These are phyloP conservation scores for Wasmannia auropunctata DNA, from an alignment of 1,140 invertebrate genomes.

Conservation along the genomic window DNA sequence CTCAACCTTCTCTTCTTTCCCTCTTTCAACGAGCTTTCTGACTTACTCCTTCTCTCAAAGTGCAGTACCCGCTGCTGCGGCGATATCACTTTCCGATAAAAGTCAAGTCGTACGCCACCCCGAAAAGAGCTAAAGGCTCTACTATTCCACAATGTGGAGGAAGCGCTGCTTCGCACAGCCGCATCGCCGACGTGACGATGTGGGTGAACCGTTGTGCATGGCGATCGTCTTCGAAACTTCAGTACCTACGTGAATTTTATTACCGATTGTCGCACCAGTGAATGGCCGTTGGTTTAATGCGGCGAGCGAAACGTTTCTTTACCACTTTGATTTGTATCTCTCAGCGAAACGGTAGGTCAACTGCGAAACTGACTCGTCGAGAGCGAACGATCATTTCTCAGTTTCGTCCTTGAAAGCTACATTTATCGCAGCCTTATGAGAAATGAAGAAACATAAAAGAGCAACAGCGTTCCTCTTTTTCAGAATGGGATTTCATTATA, in stretches of 20 bases:
- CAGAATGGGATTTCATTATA: not conserved
- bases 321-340: conserved; percentile 27
- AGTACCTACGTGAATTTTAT: conserved; percentile 52
- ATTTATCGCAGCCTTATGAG: not conserved
- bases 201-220: conserved; percentile 36
- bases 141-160: not conserved
- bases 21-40: conserved; percentile 45
- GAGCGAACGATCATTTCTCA: conserved; percentile 4
- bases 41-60: conserved; percentile 54
- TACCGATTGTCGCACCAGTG: conserved; percentile 42
- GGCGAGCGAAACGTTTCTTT: conserved; percentile 29
- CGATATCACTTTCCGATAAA: conserved; percentile 75
- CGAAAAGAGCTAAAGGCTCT: conserved; percentile 53
- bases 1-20: not conserved
- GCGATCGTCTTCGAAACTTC: conserved; percentile 33
- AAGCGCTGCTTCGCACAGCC: conserved; percentile 19
- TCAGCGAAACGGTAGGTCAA: not conserved
- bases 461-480: not conserved
- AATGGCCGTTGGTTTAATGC: conserved; percentile 11
- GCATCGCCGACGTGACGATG: conserved; percentile 45
- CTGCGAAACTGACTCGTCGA: not conserved
- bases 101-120: conserved; percentile 51
- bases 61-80: conserved; percentile 57
- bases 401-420: not conserved
- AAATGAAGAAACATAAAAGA: not conserved